These are phyloP conservation scores for Cepaea nemoralis DNA, from an alignment of 1,140 invertebrate species.

Conservation along the genomic window DNA sequence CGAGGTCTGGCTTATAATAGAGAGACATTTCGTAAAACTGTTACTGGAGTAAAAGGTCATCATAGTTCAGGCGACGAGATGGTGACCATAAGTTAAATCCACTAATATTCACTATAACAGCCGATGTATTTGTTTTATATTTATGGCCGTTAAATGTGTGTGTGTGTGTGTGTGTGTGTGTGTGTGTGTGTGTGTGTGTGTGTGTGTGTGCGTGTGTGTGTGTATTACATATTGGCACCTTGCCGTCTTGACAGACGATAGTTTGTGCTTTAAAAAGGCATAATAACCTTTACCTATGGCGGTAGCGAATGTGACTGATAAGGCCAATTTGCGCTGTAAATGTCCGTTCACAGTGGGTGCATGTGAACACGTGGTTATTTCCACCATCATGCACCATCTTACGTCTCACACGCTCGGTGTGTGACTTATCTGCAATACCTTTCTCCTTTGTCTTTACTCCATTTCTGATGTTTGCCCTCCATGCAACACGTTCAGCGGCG, in stretches of 20 bases:
- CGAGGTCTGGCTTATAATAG: too few relatives aligned
- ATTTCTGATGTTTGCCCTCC: too few relatives aligned
- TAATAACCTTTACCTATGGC: not conserved
- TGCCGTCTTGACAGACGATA: not conserved
- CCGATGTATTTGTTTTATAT: too few relatives aligned
- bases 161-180: not conserved
- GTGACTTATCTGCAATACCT: too few relatives aligned
- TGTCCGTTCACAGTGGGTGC: not conserved
- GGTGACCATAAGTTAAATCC: not conserved
- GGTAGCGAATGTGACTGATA: not conserved
- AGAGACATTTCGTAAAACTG: too few relatives aligned
- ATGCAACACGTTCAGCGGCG: too few relatives aligned
- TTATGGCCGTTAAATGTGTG: too few relatives aligned
- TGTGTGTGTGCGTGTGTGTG: conserved; percentile 8
- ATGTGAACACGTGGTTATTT: not conserved
- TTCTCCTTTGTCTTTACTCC: too few relatives aligned
- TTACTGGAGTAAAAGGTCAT: not conserved
- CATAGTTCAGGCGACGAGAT: not conserved
- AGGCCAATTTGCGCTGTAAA: not conserved
- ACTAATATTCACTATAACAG: not conserved
- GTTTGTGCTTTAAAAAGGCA: conserved; percentile 25
- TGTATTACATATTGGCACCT: not conserved
- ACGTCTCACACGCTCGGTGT: too few relatives aligned
- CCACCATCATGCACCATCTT: not conserved
- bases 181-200: not conserved